Evolutionary conservation across 2,113 vertebrate genomes (phyloP).

Genomic region (Helogale parvula): DNA sequence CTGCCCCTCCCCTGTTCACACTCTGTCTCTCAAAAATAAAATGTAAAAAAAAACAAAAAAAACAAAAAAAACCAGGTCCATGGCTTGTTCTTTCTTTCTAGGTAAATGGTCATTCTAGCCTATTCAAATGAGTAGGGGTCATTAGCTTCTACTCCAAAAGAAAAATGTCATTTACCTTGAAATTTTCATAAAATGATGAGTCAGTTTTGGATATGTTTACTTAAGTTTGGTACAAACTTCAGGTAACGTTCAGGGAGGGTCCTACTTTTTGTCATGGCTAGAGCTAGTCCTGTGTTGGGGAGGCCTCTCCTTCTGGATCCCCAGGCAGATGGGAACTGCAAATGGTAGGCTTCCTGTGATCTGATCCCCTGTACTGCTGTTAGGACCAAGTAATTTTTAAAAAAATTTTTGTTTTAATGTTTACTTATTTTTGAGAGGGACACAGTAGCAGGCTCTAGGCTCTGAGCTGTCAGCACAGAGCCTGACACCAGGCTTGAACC

Average conservation of each 20-base stretch:
- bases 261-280: background rate
- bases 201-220: background rate
- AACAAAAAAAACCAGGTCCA: background rate
- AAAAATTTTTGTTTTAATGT: too few relatives aligned
- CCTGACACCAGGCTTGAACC: too few relatives aligned
- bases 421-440: too few relatives aligned
- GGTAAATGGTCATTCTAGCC: background rate
- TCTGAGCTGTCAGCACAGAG: too few relatives aligned
- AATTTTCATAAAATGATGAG: background rate
- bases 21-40: too few relatives aligned
- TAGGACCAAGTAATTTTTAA: background rate
- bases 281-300: background rate
- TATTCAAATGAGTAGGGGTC: background rate
- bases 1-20: too few relatives aligned
- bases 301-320: background rate
- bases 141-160: background rate
- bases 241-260: background rate
- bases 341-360: background rate
- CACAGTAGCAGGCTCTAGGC: too few relatives aligned
- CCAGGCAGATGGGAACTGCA: background rate
- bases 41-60: too few relatives aligned
- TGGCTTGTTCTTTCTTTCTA: background rate
- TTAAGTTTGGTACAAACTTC: background rate
- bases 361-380: background rate
- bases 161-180: background rate